phyloP scores from a whole-genome alignment of 2,797 vertebrate genomes.

The Pseudochirops cupreus region DNA sequence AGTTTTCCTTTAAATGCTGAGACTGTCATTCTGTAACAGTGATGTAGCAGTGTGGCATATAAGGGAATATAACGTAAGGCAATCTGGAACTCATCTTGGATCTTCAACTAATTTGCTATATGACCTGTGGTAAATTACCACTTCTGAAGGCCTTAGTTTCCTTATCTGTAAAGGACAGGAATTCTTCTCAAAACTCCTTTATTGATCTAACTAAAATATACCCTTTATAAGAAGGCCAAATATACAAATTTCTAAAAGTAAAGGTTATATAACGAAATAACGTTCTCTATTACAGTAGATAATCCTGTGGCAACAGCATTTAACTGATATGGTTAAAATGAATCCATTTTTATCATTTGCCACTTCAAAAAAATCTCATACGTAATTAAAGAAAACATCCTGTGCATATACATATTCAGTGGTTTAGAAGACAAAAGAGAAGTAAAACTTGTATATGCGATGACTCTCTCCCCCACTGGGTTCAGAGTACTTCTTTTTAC shows the following conservation, averaged over 20 bases:
- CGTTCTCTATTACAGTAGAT: not conserved
- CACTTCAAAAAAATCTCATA: not conserved
- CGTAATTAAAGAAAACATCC: not conserved
- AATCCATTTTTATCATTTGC: not conserved
- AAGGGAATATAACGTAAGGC: not conserved
- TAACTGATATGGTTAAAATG: constrained; percentile 10
- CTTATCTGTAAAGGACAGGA: constrained; percentile 18
- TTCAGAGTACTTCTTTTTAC: constrained; percentile 8
- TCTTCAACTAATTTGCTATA: not conserved
- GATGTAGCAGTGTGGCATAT: not conserved
- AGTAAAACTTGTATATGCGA: not conserved
- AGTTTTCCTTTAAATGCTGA: not conserved
- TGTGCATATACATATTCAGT: not conserved
- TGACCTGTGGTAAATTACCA: not conserved
- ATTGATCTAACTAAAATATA: not conserved
- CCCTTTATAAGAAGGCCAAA: not conserved
- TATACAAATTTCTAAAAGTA: not conserved
- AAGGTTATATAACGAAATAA: not conserved
- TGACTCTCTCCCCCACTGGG: not conserved
- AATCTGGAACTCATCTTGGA: not conserved
- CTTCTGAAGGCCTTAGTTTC: not conserved
- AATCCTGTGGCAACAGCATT: not conserved
- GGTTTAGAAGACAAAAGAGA: not conserved
- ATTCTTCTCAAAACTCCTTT: constrained; percentile 10
- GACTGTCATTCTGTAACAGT: not conserved